Evolutionary conservation across 2,797 vertebrate genomes (phyloP).

Genomic region (Manis crassicaudata): DNA sequence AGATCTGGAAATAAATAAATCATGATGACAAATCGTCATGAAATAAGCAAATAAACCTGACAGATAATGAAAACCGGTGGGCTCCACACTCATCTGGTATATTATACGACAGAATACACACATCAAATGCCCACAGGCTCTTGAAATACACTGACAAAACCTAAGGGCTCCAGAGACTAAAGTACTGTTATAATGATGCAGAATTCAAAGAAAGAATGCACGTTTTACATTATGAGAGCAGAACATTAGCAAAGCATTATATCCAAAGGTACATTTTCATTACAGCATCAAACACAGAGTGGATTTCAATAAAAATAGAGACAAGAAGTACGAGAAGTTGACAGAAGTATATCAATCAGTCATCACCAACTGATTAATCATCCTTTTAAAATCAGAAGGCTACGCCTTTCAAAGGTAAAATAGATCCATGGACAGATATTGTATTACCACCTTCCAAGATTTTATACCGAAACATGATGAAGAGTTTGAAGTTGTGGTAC

Average conservation of each 20-base stretch:
- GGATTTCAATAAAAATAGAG: not conserved
- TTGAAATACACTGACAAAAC: not conserved
- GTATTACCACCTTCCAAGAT: not conserved
- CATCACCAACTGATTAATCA: not conserved
- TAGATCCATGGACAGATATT: not conserved
- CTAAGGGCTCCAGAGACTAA: not conserved
- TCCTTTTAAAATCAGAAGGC: not conserved
- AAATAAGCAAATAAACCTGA: not conserved
- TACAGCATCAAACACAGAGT: not conserved
- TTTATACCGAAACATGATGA: not conserved
- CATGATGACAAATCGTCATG: no score
- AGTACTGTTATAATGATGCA: not conserved
- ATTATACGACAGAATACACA: not conserved
- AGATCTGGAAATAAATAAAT: not conserved
- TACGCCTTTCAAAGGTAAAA: not conserved
- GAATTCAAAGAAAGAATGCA: not conserved
- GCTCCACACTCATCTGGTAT: not conserved
- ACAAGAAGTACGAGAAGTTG: rapidly evolving
- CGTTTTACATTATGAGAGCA: rapidly evolving
- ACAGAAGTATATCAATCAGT: not conserved
- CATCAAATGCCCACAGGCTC: not conserved
- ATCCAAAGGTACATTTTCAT: no score
- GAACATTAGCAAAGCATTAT: not conserved
- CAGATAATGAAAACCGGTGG: not conserved
- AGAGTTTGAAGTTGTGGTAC: not conserved